A percentile compares a stretch with the other conserved stretches of the same genome.
Evolutionary conservation across 2,797 vertebrate genomes (phyloP).

Genomic region (Cossypha caffra): DNA sequence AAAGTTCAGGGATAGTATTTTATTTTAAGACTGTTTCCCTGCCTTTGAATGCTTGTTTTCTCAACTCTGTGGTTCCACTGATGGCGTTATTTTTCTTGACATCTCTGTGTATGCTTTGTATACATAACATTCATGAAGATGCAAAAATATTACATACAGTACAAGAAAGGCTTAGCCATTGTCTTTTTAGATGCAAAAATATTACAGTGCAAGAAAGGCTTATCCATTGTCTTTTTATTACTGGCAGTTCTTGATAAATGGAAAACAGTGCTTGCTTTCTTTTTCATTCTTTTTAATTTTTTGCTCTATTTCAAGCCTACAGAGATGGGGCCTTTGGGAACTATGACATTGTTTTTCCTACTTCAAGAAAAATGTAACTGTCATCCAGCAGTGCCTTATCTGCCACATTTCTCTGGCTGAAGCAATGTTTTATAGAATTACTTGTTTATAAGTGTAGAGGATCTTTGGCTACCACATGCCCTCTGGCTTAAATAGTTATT

Average conservation of each 20-base stretch:
- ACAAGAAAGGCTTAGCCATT: background rate
- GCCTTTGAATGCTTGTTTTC: background rate
- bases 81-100: background rate
- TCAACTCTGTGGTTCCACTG: background rate
- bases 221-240: slow-evolving; percentile 13
- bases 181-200: background rate
- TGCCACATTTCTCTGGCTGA: slow-evolving; percentile 13
- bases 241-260: background rate
- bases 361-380: slow-evolving; percentile 32
- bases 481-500: background rate
- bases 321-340: slow-evolving; percentile 3
- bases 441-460: background rate
- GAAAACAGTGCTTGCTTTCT: background rate
- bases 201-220: background rate
- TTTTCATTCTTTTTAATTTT: background rate
- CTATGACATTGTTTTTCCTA: slow-evolving; percentile 2
- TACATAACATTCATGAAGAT: background rate
- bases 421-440: background rate
- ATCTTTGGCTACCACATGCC: background rate
- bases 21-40: background rate
- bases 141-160: background rate
- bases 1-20: background rate
- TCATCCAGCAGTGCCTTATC: slow-evolving; percentile 21
- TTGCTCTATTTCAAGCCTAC: background rate
- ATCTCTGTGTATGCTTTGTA: background rate